Evolutionary conservation across 2,113 vertebrate genomes (phyloP), one percentile per base, ranked within the genome.

Genomic region (Dasyprocta punctata): DNA sequence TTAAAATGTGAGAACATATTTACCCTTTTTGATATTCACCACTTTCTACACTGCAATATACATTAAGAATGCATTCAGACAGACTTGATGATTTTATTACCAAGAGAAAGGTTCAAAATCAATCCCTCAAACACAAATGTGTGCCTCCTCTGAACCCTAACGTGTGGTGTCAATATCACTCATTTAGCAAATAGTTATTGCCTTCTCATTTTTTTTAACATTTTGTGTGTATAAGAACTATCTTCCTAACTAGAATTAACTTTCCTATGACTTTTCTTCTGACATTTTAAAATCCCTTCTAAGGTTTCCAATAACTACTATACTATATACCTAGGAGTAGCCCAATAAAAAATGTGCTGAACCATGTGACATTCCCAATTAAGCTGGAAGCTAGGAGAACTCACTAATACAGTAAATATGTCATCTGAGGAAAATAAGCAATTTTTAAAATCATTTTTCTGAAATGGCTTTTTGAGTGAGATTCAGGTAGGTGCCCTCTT

Each of bases 291-390:
- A 22, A 17, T 47, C 24, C 63, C 44, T 89, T 96, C n/a, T n/a
- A 41, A 90, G 90, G 19, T n/a, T 88, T 38, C n/a, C 47, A 49
- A 7, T 58, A 71, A 28, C 77, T 84, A 7, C 24, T 14, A 77
- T 30, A 78, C 44, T 78, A 78, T 4, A 54, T 75, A 80, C 9
- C 63, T 20, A 88, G n/a, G 12, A 56, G 24, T 26, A 61, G 17
- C 10, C 52, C 58, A 88, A 61, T n/a, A 33, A 78, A 96, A 97
- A 95, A 88, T 8, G 77, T 93, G 44, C 28, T 65, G 52, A 97
- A 54, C 8, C 26, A 69, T 52, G 63, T 96, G 83, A 90, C 24
- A 87, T 90, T 88, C 52, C 7, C 24, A 96, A 61, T 60, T 65
- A 88, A 94, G 80, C 52, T 44, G 41, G 7, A 88, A 16, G 3